Evolutionary conservation across 2,888 invertebrate species (phyloP), one percentile per base, ranked within the genome.

Genomic region (Petrolisthes cinctipes): DNA sequence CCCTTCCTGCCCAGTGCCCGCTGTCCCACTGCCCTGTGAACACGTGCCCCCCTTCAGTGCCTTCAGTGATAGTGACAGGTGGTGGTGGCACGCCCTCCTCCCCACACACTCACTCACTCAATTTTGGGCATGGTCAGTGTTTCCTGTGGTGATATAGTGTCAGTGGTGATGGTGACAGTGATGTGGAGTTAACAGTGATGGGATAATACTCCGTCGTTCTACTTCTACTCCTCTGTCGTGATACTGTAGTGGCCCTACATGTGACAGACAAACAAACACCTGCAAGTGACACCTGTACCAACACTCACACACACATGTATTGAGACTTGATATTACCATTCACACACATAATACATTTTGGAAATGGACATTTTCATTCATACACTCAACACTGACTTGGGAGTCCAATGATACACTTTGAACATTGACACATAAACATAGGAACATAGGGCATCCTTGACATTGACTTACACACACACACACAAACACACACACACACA

Each of bases 1-100:
- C 57, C 80, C 14, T 54, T 53, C 79, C 54, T 51, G 56, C 85
- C 71, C 71, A 86, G 86, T 86, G 86, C 86, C 82, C 71, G 11
- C 54, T 81, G 83, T 61, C 80, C 83, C 53, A 57, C 57, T 80
- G 80, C 37, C 83, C 57, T 68, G 54, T 71, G 53, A 79, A 83
- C 83, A 87, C 83, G 80, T 76, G 73, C 66, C 78, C 51, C 81
- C 57, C 86, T 71, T 82, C 61, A 56, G n/a, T n/a, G 54, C 7
- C 83, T 37, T 54, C 53, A 53, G 80, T 61, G 80, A 57, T 56
- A 20, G 61, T 80, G 80, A 20, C n/a, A 23, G 23, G 20, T 80
- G 80, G 11, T 80, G 61, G 61, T 57, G 20, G 61, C 23, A 75
- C 75, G 7, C 66, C 76, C 11, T 20, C 11, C 76, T 17, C 76